Evolutionary conservation across 2,113 vertebrate genomes (phyloP).

Genomic region (Felis chaus): DNA sequence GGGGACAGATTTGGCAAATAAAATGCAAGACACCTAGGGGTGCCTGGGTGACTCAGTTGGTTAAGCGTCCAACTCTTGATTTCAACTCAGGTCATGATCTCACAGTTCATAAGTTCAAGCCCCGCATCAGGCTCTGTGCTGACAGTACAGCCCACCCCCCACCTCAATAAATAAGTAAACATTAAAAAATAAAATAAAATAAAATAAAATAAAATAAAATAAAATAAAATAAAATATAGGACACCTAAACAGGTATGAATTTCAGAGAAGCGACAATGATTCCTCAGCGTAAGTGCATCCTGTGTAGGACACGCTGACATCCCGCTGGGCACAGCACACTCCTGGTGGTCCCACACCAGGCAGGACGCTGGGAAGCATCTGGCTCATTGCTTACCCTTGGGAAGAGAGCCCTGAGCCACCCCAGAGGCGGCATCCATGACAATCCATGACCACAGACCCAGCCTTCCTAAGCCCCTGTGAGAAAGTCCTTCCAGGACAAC

Average conservation of each 20-base stretch:
- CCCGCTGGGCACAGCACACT: not conserved
- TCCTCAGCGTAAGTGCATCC: fast-evolving
- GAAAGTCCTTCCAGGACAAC: not conserved
- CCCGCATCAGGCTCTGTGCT: no score
- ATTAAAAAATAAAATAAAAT: no score
- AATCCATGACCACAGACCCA: no score
- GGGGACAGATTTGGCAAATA: not conserved
- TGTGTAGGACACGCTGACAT: not conserved
- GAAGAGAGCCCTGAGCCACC: not conserved
- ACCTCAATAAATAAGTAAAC: no score
- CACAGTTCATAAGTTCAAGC: no score
- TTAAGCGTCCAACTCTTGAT: no score
- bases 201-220: no score
- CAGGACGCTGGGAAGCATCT: not conserved
- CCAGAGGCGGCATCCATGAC: not conserved
- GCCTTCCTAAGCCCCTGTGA: fast-evolving
- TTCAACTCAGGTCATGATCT: no score
- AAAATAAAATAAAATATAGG: not conserved
- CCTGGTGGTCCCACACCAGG: not conserved
- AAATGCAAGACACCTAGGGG: not conserved
- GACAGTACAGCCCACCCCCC: no score
- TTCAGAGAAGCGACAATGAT: not conserved
- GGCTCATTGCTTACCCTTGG: not conserved
- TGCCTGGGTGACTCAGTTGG: no score
- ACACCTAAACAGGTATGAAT: not conserved